phyloP scores from a whole-genome alignment of 1,140 invertebrate genomes.

The Euwallacea fornicatus region DNA sequence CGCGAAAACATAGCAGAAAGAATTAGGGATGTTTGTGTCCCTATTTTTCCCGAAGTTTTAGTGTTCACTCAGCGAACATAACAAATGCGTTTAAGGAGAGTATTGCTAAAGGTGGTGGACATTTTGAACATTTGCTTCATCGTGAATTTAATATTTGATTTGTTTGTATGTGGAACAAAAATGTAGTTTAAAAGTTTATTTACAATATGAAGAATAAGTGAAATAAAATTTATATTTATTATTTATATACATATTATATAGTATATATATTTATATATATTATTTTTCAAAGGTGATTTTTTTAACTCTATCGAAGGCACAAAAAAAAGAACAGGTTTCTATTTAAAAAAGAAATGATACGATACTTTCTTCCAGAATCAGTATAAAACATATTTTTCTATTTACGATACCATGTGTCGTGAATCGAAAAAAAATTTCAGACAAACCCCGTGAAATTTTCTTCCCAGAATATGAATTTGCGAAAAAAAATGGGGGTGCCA shows the following conservation, averaged over 20 bases:
- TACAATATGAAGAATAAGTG: not conserved
- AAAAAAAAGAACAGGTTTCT: not conserved
- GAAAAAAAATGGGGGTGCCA: too few species aligned
- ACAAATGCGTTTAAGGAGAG: too few species aligned
- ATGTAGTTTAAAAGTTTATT: conserved; percentile 3
- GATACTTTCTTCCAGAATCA: not conserved
- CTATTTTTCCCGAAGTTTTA: not conserved
- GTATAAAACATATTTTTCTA: not conserved
- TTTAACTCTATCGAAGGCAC: not conserved
- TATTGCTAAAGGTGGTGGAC: too few species aligned
- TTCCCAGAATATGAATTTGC: too few species aligned
- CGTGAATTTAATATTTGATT: too few species aligned
- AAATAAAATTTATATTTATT: too few species aligned
- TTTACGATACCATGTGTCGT: not conserved
- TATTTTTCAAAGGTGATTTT: not conserved
- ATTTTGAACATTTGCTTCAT: too few species aligned
- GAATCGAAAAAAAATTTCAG: too few species aligned
- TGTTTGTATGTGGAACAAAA: not conserved
- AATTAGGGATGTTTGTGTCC: not conserved
- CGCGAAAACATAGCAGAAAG: not conserved
- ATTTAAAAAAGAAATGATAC: not conserved
- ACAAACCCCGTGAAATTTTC: too few species aligned
- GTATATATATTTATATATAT: too few species aligned
- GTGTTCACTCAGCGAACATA: too few species aligned
- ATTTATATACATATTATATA: too few species aligned